Conservation (phyloP, 2,113 vertebrate species). For the Ginglymostoma cirratum region DNA sequence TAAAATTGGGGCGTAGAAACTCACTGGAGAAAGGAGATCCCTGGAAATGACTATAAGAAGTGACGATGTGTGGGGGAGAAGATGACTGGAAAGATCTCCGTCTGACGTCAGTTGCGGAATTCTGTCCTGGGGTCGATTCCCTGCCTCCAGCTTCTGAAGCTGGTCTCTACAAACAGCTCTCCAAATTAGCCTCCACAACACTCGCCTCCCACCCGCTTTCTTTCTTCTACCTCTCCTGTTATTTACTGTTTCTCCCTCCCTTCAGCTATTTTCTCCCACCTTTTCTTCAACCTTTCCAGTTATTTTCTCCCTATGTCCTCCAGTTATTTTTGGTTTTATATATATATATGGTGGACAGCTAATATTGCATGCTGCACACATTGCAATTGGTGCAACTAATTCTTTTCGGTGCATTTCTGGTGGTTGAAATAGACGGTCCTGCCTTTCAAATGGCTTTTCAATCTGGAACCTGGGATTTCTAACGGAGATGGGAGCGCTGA, state of each 20-base stretch:
- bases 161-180: neutral
- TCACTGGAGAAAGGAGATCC: neutral
- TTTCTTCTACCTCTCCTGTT: neutral
- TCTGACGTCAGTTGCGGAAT: slow-evolving; percentile 16
- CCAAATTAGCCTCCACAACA: neutral
- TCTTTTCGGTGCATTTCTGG: neutral
- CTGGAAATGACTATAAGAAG: neutral
- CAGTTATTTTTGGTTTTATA: neutral
- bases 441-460: neutral
- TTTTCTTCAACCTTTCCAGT: neutral
- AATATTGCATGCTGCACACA: neutral
- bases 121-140: neutral
- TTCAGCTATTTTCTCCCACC: neutral
- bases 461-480: neutral
- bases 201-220: neutral
- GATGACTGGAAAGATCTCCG: neutral
- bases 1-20: neutral
- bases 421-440: neutral
- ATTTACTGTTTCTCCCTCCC: neutral
- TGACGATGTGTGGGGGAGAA: neutral
- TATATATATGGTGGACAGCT: neutral
- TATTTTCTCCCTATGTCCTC: neutral
- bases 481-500: neutral
- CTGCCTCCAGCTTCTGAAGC: neutral
- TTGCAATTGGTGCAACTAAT: neutral